Evolutionary conservation across 2,113 vertebrate genomes (phyloP).

Genomic region (Pollimyrus isidori): DNA sequence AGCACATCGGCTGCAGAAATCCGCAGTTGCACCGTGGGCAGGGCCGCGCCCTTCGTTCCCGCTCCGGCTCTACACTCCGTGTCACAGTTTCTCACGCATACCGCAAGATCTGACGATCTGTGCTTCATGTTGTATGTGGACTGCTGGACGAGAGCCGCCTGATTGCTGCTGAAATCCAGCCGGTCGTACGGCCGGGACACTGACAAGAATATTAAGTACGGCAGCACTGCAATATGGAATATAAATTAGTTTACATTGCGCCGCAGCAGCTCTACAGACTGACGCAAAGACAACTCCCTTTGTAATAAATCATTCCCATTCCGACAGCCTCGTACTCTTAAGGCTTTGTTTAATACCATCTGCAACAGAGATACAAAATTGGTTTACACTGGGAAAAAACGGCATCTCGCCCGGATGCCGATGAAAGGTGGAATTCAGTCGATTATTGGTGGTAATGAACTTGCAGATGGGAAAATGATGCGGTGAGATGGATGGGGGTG

Average conservation of each 20-base stretch:
- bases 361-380: constrained; percentile 65
- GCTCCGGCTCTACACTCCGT: background rate
- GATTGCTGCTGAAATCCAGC: constrained; percentile 58
- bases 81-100: constrained; percentile 31
- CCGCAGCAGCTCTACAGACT: constrained; percentile 65
- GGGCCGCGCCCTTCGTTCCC: background rate
- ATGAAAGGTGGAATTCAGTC: constrained; percentile 63
- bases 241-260: constrained; percentile 77
- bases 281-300: constrained; percentile 64
- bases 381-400: constrained; percentile 62
- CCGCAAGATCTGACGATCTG: constrained; percentile 55
- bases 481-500: constrained; percentile 29
- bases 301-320: constrained; percentile 77
- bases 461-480: constrained; percentile 51
- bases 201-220: constrained; percentile 75
- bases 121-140: constrained; percentile 67
- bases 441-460: constrained; percentile 72
- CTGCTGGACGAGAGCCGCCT: constrained; percentile 54
- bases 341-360: constrained; percentile 75
- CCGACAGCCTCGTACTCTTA: constrained; percentile 66
- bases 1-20: background rate
- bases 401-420: constrained; percentile 46
- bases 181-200: constrained; percentile 58
- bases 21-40: background rate
- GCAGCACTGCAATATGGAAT: constrained; percentile 71